phyloP scores from a whole-genome alignment of 2,888 invertebrate species.

The Acheta domesticus region DNA sequence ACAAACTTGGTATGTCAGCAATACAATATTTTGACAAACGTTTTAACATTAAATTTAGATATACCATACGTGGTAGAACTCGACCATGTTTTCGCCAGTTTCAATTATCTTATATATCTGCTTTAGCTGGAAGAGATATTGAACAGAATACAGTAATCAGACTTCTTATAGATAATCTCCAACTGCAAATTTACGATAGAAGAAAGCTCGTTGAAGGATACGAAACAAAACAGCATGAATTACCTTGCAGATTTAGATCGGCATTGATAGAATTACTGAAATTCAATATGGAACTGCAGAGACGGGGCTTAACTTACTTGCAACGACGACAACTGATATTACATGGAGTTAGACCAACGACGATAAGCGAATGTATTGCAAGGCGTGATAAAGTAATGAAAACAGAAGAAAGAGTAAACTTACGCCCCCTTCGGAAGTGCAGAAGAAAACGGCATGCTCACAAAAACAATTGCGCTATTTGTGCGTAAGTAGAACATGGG shows the following conservation, averaged over 20 bases:
- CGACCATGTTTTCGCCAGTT: neutral
- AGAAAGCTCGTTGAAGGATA: neutral
- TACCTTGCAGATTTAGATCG: neutral
- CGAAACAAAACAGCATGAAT: neutral
- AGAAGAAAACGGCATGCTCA: too few species aligned
- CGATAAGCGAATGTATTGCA: too few species aligned
- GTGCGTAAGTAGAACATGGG: too few species aligned
- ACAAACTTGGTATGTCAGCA: neutral
- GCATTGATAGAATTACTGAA: neutral
- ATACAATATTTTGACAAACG: neutral
- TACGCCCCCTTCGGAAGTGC: too few species aligned
- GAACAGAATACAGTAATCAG: neutral
- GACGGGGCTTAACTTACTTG: neutral
- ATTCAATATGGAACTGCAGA: neutral
- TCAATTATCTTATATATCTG: neutral
- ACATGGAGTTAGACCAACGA: too few species aligned
- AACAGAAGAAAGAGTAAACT: too few species aligned
- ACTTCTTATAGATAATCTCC: neutral
- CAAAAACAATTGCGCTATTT: too few species aligned
- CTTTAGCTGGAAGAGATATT: neutral
- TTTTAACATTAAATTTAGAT: neutral
- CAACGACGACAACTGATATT: neutral
- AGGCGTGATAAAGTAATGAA: too few species aligned
- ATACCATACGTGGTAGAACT: neutral
- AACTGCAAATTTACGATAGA: neutral